Evolutionary conservation across 2,888 invertebrate species (phyloP).

Genomic region (Pandemis heparana): DNA sequence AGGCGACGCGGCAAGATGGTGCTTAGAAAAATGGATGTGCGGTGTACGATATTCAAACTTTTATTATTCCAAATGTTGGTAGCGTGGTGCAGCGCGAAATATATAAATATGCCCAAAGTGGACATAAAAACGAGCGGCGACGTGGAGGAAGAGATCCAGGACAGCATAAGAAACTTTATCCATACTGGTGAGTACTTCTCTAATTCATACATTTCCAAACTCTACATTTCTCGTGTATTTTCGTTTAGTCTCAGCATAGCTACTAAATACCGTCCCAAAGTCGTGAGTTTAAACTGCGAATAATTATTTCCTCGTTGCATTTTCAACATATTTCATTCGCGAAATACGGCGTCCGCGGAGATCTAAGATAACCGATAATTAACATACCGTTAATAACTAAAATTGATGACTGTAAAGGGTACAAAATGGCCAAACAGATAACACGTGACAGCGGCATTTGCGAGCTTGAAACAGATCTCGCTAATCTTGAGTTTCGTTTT

Average conservation of each 20-base stretch:
- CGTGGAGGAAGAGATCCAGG: constrained; percentile 64
- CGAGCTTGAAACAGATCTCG: constrained; percentile 22
- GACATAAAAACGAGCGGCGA: constrained; percentile 52
- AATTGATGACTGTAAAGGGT: constrained; percentile 63
- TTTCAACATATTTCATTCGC: constrained; percentile 43
- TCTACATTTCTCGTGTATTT: not conserved
- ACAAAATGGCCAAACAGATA: constrained; percentile 39
- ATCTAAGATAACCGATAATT: constrained; percentile 46
- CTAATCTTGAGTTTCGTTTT: constrained; percentile 57
- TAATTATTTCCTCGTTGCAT: constrained; percentile 43
- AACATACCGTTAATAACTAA: constrained; percentile 59
- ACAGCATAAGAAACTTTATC: constrained; percentile 74
- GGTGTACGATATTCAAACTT: constrained; percentile 77
- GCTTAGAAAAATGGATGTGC: constrained; percentile 76
- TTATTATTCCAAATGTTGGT: constrained; percentile 78
- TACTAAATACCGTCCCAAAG: not conserved
- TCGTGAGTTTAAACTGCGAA: not conserved
- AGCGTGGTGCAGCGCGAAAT: constrained; percentile 75
- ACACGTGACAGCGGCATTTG: constrained; percentile 30
- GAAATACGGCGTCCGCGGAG: constrained; percentile 45
- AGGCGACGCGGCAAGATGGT: constrained; percentile 48
- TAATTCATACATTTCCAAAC: not conserved
- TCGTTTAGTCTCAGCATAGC: not conserved
- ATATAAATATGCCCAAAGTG: constrained; percentile 58
- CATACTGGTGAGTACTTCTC: constrained; percentile 71